Percentiles rank a stretch among this genome's conserved stretches.
Conservation (phyloP, 2,888 invertebrate species). For the Athalia rosae region DNA sequence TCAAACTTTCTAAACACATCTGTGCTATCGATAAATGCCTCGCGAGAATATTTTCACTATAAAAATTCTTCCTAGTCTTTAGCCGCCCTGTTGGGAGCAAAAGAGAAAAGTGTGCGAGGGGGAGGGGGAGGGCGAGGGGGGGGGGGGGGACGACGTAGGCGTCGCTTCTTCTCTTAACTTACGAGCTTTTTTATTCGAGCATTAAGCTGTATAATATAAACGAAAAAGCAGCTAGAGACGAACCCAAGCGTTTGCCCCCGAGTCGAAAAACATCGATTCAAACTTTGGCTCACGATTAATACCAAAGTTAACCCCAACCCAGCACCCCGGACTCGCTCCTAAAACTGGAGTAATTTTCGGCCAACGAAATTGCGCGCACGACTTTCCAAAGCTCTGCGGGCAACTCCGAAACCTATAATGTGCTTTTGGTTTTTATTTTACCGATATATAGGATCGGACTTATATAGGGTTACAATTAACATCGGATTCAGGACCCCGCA, state of each 20-base stretch:
- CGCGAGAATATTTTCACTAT: too few species aligned
- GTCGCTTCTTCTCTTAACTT: not conserved
- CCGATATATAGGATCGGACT: too few species aligned
- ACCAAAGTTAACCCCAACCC: slow-evolving; percentile 49
- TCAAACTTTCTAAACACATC: too few species aligned
- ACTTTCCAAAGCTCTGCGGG: slow-evolving; percentile 1
- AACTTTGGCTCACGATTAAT: slow-evolving; percentile 52
- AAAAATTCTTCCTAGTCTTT: too few species aligned
- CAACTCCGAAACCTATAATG: not conserved
- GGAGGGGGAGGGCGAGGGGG: not conserved
- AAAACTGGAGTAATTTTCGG: slow-evolving; percentile 56
- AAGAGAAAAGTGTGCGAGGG: not conserved
- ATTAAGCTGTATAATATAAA: too few species aligned
- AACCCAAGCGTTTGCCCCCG: not conserved
- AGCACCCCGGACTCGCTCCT: too few species aligned
- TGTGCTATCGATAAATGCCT: too few species aligned
- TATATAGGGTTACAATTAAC: too few species aligned
- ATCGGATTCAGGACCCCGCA: too few species aligned
- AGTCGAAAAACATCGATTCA: slow-evolving; percentile 47
- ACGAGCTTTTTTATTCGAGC: slow-evolving; percentile 3
- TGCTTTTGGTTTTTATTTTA: too few species aligned
- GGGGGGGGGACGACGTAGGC: not conserved
- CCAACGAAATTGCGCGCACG: slow-evolving; percentile 48
- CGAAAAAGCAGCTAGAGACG: not conserved
- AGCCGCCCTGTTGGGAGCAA: not conserved